phyloP scores from a whole-genome alignment of 2,797 vertebrate species.

The Florisuga fusca region DNA sequence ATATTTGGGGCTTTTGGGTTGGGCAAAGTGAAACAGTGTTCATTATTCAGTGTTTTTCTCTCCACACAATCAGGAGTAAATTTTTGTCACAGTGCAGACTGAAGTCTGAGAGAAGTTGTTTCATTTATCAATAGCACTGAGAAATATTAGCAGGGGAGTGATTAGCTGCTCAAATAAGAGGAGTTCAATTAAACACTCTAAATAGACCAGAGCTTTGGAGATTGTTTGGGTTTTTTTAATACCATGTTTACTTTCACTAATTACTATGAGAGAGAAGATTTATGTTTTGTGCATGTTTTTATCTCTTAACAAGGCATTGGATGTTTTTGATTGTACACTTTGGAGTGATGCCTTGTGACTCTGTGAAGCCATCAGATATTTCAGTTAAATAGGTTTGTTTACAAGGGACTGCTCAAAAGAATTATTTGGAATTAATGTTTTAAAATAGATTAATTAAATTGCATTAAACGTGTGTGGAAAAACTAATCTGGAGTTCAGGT shows the following conservation, averaged over 20 bases:
- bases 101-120: not conserved
- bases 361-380: slow-evolving; percentile 4
- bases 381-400: slow-evolving; percentile 11
- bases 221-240: not conserved
- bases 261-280: not conserved
- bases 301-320: not conserved
- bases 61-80: not conserved
- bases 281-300: not conserved
- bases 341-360: not conserved
- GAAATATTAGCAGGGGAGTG: not conserved
- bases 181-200: not conserved
- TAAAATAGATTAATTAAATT: slow-evolving; percentile 45
- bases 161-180: not conserved
- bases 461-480: not conserved
- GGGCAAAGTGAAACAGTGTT: not conserved
- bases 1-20: not conserved
- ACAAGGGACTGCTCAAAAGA: not conserved
- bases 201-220: not conserved
- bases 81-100: not conserved
- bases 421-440: slow-evolving; percentile 22
- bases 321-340: not conserved
- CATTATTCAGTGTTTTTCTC: too few relatives aligned
- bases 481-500: slow-evolving; percentile 36
- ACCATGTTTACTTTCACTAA: not conserved
- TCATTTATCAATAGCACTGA: not conserved